phyloP scores from a whole-genome alignment of 2,888 invertebrate genomes.

The Micropterix aruncella region DNA sequence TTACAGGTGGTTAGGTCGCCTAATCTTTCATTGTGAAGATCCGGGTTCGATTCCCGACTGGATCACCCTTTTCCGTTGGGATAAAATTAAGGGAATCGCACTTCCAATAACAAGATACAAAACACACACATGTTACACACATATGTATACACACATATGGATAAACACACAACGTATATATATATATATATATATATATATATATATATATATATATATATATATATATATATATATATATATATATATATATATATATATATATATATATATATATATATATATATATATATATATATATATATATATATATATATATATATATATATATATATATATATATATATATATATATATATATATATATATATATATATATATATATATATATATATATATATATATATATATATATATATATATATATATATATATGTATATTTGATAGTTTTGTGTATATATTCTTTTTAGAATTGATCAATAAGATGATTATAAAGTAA shows the following conservation, averaged over 20 bases:
- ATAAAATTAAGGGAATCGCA: no score
- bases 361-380: not conserved
- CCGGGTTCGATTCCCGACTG: no score
- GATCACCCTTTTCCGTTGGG: no score
- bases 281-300: not conserved
- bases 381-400: not conserved
- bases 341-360: not conserved
- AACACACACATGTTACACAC: no score
- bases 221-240: not conserved
- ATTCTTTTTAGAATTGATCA: no score
- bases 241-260: not conserved
- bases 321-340: not conserved
- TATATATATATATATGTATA: not conserved
- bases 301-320: not conserved
- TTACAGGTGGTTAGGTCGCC: no score
- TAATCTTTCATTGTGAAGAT: no score
- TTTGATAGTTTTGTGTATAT: no score
- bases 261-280: not conserved
- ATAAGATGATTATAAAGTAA: no score
- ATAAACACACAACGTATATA: not conserved
- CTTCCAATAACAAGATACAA: no score
- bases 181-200: not conserved
- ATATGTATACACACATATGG: no score
- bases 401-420: not conserved
- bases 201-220: not conserved